Conservation (phyloP, 2,797 vertebrate genomes). For the Nyctibius grandis region DNA sequence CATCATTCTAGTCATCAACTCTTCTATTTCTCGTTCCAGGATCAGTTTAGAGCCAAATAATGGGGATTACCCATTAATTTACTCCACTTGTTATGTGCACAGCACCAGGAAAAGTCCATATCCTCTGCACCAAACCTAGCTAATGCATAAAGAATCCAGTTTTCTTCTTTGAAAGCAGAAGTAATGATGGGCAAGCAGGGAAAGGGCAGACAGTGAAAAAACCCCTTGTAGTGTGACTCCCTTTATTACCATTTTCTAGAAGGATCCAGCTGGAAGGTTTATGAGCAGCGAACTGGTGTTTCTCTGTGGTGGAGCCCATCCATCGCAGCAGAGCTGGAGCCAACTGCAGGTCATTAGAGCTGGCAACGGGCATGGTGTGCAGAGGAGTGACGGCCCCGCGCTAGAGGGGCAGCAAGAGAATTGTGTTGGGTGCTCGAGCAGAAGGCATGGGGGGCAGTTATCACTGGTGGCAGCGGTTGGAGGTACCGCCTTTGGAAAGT, state of each 20-base stretch:
- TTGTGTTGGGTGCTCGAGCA: background rate
- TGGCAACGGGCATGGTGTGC: background rate
- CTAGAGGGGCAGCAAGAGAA: background rate
- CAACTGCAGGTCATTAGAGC: background rate
- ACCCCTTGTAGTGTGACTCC: background rate
- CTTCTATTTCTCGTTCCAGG: background rate
- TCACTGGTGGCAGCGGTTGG: background rate
- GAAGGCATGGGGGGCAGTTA: accelerated
- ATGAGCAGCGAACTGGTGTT: accelerated
- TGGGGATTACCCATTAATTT: background rate
- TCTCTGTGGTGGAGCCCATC: background rate
- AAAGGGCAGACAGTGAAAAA: background rate
- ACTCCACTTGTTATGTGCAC: background rate
- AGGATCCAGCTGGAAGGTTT: background rate
- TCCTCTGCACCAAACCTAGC: background rate
- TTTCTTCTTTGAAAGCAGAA: background rate
- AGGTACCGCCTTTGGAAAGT: background rate
- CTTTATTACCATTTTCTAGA: background rate
- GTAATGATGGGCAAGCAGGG: background rate
- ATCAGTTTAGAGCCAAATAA: background rate
- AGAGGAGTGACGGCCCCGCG: background rate
- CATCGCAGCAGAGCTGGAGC: background rate
- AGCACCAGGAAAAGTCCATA: background rate
- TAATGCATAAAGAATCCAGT: background rate
- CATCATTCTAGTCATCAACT: background rate